Conservation (phyloP, 1,140 invertebrate species). For the Venustaconcha ellipsiformis region DNA sequence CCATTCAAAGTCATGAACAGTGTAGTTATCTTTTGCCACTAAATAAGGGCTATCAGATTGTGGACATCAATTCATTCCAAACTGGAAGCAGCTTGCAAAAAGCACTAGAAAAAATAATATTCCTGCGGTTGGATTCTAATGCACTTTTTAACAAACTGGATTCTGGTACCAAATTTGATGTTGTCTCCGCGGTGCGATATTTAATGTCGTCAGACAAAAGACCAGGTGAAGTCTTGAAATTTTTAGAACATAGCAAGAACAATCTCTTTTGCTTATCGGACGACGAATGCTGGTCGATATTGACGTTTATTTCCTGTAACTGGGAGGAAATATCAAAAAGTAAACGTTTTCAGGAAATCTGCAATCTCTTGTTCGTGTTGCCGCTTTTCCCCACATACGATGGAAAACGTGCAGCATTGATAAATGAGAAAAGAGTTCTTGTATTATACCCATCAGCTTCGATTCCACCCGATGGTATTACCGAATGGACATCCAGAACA, state of each 20-base stretch:
- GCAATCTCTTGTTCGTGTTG: not conserved
- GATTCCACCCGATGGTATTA: not conserved
- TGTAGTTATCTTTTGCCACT: no score
- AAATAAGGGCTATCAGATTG: no score
- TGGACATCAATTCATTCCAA: no score
- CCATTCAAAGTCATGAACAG: no score
- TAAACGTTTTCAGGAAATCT: no score
- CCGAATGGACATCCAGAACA: not conserved
- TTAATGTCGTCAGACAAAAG: not conserved
- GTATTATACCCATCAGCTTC: not conserved
- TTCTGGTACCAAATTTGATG: not conserved
- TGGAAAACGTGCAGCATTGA: not conserved
- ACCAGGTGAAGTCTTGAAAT: not conserved
- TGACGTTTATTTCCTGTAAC: constrained; percentile 1
- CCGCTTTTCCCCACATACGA: not conserved
- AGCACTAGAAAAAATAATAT: no score
- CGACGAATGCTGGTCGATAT: not conserved
- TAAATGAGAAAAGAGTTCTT: constrained; percentile 2
- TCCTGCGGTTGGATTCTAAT: no score
- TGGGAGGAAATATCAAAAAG: not conserved
- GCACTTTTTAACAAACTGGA: no score
- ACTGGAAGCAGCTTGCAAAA: no score
- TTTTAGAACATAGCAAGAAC: not conserved
- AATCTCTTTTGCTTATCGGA: not conserved
- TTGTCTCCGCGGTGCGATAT: not conserved